phyloP scores from a whole-genome alignment of 2,113 vertebrate species.

The Epinephelus lanceolatus region DNA sequence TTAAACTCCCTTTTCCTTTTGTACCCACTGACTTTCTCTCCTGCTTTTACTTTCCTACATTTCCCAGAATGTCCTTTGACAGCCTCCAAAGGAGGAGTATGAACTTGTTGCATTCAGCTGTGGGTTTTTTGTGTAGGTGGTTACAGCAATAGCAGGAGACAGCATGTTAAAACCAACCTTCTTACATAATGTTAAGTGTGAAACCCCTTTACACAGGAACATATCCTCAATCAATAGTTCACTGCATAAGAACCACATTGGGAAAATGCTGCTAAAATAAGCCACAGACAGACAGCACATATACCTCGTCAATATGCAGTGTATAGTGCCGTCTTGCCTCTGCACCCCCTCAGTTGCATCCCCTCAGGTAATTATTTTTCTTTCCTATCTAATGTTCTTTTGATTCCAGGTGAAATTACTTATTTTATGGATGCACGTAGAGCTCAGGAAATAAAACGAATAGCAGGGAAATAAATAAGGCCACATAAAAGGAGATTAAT shows the following conservation, averaged over 20 bases:
- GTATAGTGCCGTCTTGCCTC: not conserved
- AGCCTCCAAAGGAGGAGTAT: not conserved
- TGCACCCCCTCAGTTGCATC: not conserved
- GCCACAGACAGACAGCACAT: not conserved
- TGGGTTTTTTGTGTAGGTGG: not conserved
- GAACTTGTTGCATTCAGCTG: not conserved
- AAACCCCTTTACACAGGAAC: no score
- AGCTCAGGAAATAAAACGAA: not conserved
- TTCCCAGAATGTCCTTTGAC: not conserved
- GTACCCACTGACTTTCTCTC: not conserved
- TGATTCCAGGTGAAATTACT: not conserved
- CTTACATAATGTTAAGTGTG: no score
- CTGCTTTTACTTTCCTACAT: not conserved
- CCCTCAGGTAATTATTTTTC: not conserved
- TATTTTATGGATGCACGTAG: not conserved
- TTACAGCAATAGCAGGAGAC: not conserved
- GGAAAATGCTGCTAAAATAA: not conserved
- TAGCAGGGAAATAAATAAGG: not conserved
- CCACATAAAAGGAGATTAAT: conserved; percentile 1
- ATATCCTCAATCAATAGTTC: no score
- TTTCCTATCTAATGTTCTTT: not conserved
- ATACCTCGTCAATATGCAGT: not conserved
- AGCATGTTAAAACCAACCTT: no score
- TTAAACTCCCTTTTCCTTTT: not conserved
- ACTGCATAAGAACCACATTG: no score